phyloP scores from a whole-genome alignment of 2,888 invertebrate genomes.

The Meteorus cinctellus region DNA sequence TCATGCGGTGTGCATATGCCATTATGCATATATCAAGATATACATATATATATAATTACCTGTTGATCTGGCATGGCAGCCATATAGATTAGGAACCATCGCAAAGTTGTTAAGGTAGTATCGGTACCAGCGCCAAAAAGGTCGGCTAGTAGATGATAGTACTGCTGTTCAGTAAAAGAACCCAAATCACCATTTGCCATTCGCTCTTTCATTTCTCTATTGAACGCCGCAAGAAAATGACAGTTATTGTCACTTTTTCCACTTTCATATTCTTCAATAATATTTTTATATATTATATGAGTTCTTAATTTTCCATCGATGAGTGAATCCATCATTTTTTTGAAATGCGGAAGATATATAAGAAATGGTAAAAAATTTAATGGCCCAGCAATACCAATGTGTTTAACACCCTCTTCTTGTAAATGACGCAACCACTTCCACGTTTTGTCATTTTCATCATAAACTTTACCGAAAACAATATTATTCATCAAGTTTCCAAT shows the following conservation, averaged over 20 bases:
- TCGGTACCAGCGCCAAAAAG: constrained; percentile 91
- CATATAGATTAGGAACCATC: constrained; percentile 88
- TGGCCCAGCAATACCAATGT: constrained; percentile 87
- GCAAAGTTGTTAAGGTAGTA: constrained; percentile 85
- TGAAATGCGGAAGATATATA: constrained; percentile 80
- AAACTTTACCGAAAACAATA: constrained; percentile 85
- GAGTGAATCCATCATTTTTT: constrained; percentile 79
- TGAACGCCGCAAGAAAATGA: constrained; percentile 80
- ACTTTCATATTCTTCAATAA: constrained; percentile 77
- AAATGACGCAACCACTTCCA: constrained; percentile 86
- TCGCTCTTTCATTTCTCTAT: constrained; percentile 77
- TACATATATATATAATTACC: constrained; percentile 68
- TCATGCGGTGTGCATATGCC: background rate
- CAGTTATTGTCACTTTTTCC: constrained; percentile 62
- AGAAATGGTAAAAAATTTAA: constrained; percentile 90
- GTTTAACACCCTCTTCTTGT: constrained; percentile 88
- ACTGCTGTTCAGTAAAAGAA: constrained; percentile 80
- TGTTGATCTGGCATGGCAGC: constrained; percentile 81
- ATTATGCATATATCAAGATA: background rate
- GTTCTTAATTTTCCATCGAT: constrained; percentile 83
- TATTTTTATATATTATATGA: constrained; percentile 81
- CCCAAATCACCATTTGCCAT: constrained; percentile 70
- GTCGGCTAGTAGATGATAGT: constrained; percentile 85
- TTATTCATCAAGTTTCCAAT: constrained; percentile 86
- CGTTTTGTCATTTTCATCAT: constrained; percentile 79